Evolutionary conservation across 2,888 invertebrate genomes (phyloP).

Genomic region (Podotricha telesiphe): DNA sequence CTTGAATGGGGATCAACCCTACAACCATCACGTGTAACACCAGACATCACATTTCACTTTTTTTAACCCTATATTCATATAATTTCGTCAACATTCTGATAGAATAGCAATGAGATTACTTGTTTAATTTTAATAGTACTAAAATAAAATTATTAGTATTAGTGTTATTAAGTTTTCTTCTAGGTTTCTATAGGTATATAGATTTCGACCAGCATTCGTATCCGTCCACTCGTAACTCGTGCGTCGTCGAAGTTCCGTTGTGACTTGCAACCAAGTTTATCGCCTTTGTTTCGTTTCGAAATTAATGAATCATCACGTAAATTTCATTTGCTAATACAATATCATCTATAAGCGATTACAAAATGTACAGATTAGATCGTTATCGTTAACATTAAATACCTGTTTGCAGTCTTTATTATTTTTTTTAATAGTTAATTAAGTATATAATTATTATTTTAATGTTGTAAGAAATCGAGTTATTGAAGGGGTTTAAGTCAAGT

Average conservation of each 20-base stretch:
- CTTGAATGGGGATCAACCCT: no score
- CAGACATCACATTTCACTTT: no score
- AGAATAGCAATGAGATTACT: no score
- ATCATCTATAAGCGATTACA: slow-evolving; percentile 41
- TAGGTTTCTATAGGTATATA: neutral
- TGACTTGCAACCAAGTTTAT: slow-evolving; percentile 31
- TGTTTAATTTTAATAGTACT: no score
- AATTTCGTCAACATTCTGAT: no score
- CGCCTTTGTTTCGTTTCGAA: slow-evolving; percentile 43
- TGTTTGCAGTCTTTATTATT: neutral
- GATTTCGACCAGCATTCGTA: neutral
- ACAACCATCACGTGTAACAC: no score
- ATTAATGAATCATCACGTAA: slow-evolving; percentile 44
- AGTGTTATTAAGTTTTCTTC: neutral
- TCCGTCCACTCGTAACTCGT: neutral
- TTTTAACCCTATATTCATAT: no score
- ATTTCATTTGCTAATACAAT: slow-evolving; percentile 40
- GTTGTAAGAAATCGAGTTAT: no score
- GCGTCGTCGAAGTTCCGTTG: neutral
- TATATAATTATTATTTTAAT: neutral
- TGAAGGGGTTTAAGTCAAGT: no score
- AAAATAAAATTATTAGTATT: no score
- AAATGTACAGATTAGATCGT: slow-evolving; percentile 37
- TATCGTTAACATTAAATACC: slow-evolving; percentile 13
- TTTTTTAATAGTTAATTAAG: neutral